Evolutionary conservation across 2,888 invertebrate genomes (phyloP).

Genomic region (Ferrisia virgata): DNA sequence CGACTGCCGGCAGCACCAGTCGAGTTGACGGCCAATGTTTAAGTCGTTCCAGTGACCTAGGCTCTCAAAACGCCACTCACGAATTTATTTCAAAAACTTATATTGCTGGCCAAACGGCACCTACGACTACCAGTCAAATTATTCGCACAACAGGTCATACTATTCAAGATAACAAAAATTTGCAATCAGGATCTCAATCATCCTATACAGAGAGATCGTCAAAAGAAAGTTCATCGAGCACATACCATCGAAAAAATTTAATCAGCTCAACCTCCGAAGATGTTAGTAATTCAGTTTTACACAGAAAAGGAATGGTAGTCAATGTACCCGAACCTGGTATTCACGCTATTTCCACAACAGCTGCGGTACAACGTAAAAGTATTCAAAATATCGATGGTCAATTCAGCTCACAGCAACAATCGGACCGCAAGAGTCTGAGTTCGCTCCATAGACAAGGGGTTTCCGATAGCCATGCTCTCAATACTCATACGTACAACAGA

Average conservation of each 20-base stretch:
- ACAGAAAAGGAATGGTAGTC: constrained; percentile 68
- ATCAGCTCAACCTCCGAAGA: constrained; percentile 69
- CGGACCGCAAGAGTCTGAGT: constrained; percentile 74
- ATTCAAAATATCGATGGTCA: constrained; percentile 73
- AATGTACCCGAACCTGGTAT: constrained; percentile 64
- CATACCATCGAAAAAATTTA: constrained; percentile 70
- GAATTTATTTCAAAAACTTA: background rate
- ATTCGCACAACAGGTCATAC: background rate
- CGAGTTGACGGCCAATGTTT: background rate
- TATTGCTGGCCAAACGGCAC: background rate
- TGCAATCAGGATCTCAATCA: background rate
- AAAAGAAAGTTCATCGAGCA: background rate
- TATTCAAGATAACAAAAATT: background rate
- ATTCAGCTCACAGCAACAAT: constrained; percentile 64
- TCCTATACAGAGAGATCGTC: background rate
- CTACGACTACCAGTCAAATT: background rate
- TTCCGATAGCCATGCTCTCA: constrained; percentile 38
- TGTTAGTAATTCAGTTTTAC: constrained; percentile 72
- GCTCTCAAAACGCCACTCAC: background rate
- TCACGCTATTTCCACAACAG: constrained; percentile 67
- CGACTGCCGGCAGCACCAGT: background rate
- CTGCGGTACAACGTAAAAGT: constrained; percentile 71
- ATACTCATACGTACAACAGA: constrained; percentile 59
- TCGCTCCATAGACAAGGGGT: constrained; percentile 67
- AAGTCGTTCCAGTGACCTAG: background rate